A percentile compares a stretch with the other conserved stretches of the same genome.
Evolutionary conservation across 1,140 invertebrate genomes (phyloP).

Genomic region (Eupristina koningsbergeri): DNA sequence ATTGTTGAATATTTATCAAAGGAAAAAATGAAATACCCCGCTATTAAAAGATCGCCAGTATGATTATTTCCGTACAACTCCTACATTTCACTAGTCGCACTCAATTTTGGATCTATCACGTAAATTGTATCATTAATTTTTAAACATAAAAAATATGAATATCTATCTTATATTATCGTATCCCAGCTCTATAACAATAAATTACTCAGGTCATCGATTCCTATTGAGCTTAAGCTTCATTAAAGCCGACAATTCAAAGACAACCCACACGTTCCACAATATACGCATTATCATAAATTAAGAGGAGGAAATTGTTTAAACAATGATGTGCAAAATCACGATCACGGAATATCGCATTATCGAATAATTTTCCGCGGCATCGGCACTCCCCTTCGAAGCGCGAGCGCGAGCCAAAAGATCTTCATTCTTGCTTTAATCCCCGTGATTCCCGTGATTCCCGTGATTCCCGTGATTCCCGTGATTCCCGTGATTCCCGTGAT

Average conservation of each 20-base stretch:
- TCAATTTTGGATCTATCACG: neutral
- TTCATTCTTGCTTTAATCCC: no score
- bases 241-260: neutral
- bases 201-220: neutral
- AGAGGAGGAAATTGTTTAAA: neutral
- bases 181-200: neutral
- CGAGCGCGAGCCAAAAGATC: no score
- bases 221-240: neutral
- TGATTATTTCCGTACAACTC: neutral
- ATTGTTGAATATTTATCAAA: neutral
- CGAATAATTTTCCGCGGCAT: no score
- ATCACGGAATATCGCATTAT: neutral
- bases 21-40: neutral
- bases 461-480: no score
- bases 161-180: neutral
- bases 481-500: no score
- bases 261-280: neutral
- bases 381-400: no score
- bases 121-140: neutral
- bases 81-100: neutral
- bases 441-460: no score
- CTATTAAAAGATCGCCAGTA: neutral
- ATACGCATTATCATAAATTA: neutral
- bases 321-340: neutral
- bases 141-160: neutral